Evolutionary conservation across 2,888 invertebrate species (phyloP).

Genomic region (Orgyia antiqua): DNA sequence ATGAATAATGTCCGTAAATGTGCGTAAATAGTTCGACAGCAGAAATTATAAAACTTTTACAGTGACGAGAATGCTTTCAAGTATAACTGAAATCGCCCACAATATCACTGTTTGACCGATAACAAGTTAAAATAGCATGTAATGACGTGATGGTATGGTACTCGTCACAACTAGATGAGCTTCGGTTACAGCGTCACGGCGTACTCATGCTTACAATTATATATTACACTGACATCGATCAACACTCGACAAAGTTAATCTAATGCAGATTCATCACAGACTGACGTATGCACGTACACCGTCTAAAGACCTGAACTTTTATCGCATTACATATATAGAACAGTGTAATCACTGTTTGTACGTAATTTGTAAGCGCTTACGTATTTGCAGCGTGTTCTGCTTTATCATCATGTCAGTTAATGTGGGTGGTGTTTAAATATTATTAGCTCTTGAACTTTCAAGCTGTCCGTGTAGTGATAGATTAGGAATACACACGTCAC

Average conservation of each 20-base stretch:
- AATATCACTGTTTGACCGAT: slow-evolving; percentile 39
- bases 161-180: slow-evolving; percentile 32
- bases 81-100: slow-evolving; percentile 12
- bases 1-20: too few relatives aligned
- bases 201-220: slow-evolving; percentile 62
- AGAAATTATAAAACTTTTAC: too few relatives aligned
- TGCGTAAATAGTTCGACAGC: too few relatives aligned
- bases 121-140: slow-evolving; percentile 38
- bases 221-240: slow-evolving; percentile 45
- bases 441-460: too few relatives aligned
- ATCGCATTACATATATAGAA: slow-evolving; percentile 54
- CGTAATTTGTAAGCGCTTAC: slow-evolving; percentile 45
- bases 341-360: slow-evolving; percentile 48
- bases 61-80: too few relatives aligned
- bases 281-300: slow-evolving; percentile 53
- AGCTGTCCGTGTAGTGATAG: slow-evolving; percentile 1
- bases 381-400: slow-evolving; percentile 31
- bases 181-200: slow-evolving; percentile 36
- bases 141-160: slow-evolving; percentile 45
- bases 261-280: slow-evolving; percentile 51
- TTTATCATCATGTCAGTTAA: slow-evolving; percentile 24
- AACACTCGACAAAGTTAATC: slow-evolving; percentile 56
- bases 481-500: too few relatives aligned
- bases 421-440: slow-evolving; percentile 9
- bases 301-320: slow-evolving; percentile 46